These are phyloP conservation scores for Saccopteryx leptura DNA, from an alignment of 2,113 vertebrate genomes.

Conservation along the genomic window DNA sequence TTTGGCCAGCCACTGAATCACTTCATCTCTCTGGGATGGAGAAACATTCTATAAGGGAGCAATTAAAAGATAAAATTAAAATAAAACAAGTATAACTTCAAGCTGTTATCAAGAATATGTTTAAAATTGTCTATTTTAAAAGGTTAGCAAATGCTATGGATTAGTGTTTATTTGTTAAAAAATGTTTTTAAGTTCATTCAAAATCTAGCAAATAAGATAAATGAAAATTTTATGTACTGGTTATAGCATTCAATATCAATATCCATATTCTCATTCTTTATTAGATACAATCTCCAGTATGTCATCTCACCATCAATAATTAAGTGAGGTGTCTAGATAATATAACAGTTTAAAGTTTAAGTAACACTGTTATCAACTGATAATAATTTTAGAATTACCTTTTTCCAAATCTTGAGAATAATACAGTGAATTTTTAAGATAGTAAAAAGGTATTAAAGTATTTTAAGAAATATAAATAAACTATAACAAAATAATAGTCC, in stretches of 20 bases:
- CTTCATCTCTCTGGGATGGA: constrained; percentile 97
- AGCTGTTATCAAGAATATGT: constrained; percentile 24
- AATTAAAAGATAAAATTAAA: constrained; percentile 35
- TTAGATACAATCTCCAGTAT: constrained; percentile 25
- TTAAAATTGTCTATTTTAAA: constrained; percentile 58
- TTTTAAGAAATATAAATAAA: constrained; percentile 50
- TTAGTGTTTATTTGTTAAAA: constrained; percentile 22
- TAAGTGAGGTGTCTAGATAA: background rate
- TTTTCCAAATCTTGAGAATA: constrained; percentile 53
- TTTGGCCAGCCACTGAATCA: constrained; percentile 96
- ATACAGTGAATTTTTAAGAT: constrained; percentile 22
- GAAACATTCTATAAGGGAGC: constrained; percentile 94
- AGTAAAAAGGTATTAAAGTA: constrained; percentile 43
- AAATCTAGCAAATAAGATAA: constrained; percentile 56
- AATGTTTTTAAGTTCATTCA: constrained; percentile 42
- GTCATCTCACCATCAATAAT: background rate
- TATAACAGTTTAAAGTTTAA: constrained; percentile 52
- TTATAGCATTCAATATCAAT: constrained; percentile 48
- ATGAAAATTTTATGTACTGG: background rate
- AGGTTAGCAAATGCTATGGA: constrained; percentile 52
- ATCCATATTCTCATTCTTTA: constrained; percentile 18
- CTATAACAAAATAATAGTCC: background rate
- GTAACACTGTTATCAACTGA: background rate
- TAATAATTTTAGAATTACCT: constrained; percentile 60
- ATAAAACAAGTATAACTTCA: constrained; percentile 20